phyloP scores from a whole-genome alignment of 2,113 vertebrate genomes.

The Apteryx owenii region DNA sequence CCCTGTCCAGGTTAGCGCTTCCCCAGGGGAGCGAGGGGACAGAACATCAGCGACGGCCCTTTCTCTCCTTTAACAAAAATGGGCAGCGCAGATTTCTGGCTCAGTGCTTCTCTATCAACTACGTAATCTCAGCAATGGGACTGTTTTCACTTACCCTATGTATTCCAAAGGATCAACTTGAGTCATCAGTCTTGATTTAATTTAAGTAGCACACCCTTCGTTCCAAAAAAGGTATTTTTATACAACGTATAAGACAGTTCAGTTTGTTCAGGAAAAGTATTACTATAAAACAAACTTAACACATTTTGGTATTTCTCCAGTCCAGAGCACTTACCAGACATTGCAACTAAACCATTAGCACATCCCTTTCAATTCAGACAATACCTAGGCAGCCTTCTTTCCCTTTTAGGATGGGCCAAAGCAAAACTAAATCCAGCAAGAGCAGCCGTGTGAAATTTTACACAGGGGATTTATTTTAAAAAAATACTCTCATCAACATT shows the following conservation, averaged over 20 bases:
- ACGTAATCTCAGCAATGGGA: neutral
- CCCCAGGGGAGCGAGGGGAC: neutral
- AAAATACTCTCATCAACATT: constrained; percentile 72
- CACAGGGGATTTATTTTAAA: constrained; percentile 62
- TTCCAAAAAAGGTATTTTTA: constrained; percentile 42
- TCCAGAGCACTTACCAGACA: constrained; percentile 63
- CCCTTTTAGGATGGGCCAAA: constrained; percentile 43
- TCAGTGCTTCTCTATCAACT: neutral
- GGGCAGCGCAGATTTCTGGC: neutral
- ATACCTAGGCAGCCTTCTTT: constrained; percentile 41
- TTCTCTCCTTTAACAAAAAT: neutral
- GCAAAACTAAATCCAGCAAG: constrained; percentile 52
- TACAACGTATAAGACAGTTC: constrained; percentile 23
- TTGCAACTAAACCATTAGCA: neutral
- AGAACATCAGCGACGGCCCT: neutral
- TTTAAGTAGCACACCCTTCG: constrained; percentile 2
- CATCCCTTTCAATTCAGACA: neutral
- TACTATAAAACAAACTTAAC: constrained; percentile 45
- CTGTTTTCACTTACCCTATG: neutral
- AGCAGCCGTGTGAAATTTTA: constrained; percentile 16
- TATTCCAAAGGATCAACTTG: neutral
- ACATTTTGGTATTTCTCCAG: constrained; percentile 36
- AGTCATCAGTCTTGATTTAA: neutral
- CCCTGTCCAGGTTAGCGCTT: neutral
- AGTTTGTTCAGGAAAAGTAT: constrained; percentile 22